Percentiles rank a stretch among this genome's conserved stretches.
Conservation (phyloP, 2,797 vertebrate genomes). For the Neosalanx taihuensis region DNA sequence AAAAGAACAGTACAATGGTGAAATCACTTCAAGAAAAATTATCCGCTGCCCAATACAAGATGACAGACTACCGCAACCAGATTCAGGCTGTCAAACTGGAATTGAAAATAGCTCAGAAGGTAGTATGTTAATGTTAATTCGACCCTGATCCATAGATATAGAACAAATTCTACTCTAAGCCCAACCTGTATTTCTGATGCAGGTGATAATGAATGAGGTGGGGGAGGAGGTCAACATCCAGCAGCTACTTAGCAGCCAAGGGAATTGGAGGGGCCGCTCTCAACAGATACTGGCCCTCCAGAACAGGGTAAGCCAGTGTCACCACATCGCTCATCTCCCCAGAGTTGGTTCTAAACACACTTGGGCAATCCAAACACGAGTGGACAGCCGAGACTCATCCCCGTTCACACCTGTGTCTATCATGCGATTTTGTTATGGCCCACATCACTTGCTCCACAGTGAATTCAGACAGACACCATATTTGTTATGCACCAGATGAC, state of each 20-base stretch:
- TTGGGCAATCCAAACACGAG: no score
- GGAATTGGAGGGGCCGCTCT: conserved; percentile 86
- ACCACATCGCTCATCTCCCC: neutral
- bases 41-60: conserved; percentile 79
- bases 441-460: no score
- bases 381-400: no score
- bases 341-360: neutral
- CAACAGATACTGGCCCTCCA: conserved; percentile 91
- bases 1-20: conserved; percentile 70
- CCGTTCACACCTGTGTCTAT: no score
- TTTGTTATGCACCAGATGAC: no score
- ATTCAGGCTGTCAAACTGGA: conserved; percentile 84
- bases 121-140: conserved; percentile 41
- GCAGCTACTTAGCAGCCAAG: conserved; percentile 75
- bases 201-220: conserved; percentile 87
- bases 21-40: conserved; percentile 87
- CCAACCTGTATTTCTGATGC: conserved; percentile 4
- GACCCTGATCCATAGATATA: neutral
- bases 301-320: conserved; percentile 73
- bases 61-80: conserved; percentile 87
- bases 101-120: conserved; percentile 90
- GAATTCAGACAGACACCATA: no score
- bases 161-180: neutral
- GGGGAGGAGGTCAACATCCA: conserved; percentile 87
- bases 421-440: no score